phyloP scores from a whole-genome alignment of 2,888 invertebrate species.

The Rhopalosiphum nymphaeae region DNA sequence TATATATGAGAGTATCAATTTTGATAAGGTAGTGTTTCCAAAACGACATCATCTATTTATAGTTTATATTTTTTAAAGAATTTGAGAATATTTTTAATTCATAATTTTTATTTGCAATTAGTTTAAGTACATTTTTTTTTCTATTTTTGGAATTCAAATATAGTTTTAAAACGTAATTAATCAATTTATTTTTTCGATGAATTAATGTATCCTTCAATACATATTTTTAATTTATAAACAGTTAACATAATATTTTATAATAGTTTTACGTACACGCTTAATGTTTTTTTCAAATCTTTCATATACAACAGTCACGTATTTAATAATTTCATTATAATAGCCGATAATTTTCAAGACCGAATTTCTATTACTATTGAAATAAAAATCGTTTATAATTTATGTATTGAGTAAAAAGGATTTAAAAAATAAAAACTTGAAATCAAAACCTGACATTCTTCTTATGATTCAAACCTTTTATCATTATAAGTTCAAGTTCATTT shows the following conservation, averaged over 20 bases:
- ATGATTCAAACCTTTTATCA: not conserved
- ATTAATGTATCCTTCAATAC: not conserved
- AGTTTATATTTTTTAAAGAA: not conserved
- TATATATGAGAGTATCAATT: not conserved
- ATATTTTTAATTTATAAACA: not conserved
- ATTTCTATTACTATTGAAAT: not conserved
- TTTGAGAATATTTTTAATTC: not conserved
- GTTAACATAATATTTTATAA: not conserved
- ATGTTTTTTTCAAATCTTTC: slow-evolving; percentile 38
- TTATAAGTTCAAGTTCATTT: not conserved
- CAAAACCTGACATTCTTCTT: not conserved
- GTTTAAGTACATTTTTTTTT: not conserved
- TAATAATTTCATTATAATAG: slow-evolving; percentile 38
- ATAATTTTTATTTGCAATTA: not conserved
- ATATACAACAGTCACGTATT: slow-evolving; percentile 28
- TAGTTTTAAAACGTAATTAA: not conserved
- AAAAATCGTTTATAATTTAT: not conserved
- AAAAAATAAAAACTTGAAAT: not conserved
- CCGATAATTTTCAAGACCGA: not conserved
- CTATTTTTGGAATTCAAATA: not conserved
- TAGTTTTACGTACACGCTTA: not conserved
- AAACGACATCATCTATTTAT: not conserved
- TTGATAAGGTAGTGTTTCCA: slow-evolving; percentile 32
- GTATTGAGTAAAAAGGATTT: not conserved
- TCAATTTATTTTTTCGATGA: too few relatives aligned